Conservation (phyloP, 2,888 invertebrate genomes). For the Tromatobia lineatoria region DNA sequence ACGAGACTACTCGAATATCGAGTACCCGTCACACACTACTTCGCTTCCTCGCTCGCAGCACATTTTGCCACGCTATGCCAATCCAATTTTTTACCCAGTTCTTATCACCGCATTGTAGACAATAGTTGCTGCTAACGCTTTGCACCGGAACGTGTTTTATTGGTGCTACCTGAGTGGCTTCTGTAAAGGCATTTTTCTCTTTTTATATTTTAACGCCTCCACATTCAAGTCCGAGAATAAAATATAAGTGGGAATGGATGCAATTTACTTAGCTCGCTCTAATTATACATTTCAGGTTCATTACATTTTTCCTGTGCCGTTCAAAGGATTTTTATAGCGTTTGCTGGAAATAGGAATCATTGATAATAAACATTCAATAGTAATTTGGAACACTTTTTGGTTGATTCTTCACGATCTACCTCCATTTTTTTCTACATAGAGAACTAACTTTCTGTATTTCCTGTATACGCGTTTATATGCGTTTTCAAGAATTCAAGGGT, state of each 20-base stretch:
- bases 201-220: conserved; percentile 10
- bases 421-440: too few species aligned
- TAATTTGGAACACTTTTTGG: too few species aligned
- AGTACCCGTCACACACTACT: conserved; percentile 77
- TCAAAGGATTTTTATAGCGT: not conserved
- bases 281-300: conserved; percentile 6
- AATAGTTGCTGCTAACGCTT: conserved; percentile 31
- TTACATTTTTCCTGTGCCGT: not conserved
- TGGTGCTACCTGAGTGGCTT: conserved; percentile 9
- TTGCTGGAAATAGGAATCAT: too few species aligned
- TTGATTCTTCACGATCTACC: too few species aligned
- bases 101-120: conserved; percentile 47
- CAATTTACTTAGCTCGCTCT: conserved; percentile 19
- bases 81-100: conserved; percentile 75
- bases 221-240: not conserved
- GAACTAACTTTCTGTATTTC: too few species aligned
- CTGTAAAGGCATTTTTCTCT: not conserved
- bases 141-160: conserved; percentile 43
- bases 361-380: too few species aligned
- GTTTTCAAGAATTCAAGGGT: too few species aligned
- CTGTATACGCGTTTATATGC: too few species aligned
- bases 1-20: conserved; percentile 75
- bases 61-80: conserved; percentile 67
- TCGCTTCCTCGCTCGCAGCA: conserved; percentile 37
- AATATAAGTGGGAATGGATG: not conserved